phyloP scores from a whole-genome alignment of 1,140 invertebrate genomes.

The Campodea augens region DNA sequence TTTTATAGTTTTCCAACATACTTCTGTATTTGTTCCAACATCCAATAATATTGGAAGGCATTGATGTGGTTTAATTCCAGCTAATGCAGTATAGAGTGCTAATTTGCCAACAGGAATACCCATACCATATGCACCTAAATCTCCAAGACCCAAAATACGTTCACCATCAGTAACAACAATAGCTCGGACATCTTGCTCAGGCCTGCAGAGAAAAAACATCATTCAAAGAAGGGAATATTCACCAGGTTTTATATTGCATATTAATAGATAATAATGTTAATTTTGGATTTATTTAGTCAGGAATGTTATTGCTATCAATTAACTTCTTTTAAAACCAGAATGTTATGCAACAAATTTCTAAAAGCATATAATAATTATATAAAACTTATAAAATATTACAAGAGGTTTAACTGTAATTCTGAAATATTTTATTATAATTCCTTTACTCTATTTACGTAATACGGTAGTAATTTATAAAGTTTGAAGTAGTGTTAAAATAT shows the following conservation, averaged over 20 bases:
- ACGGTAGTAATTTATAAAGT: no score
- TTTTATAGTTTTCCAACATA: conserved; percentile 19
- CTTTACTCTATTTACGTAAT: no score
- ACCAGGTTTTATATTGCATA: background rate
- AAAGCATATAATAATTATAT: background rate
- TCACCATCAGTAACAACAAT: conserved; percentile 93
- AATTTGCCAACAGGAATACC: conserved; percentile 91
- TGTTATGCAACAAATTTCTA: background rate
- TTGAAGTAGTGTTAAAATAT: no score
- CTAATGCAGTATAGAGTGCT: conserved; percentile 77
- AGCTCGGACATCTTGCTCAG: conserved; percentile 75
- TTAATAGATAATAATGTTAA: background rate
- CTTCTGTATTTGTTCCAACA: conserved; percentile 80
- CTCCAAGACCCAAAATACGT: conserved; percentile 79
- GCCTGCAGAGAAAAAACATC: conserved; percentile 34
- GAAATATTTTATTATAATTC: no score
- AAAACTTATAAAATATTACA: no score
- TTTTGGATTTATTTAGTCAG: background rate
- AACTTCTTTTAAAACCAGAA: background rate
- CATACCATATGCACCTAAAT: conserved; percentile 87
- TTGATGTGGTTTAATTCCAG: conserved; percentile 81
- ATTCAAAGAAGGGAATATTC: background rate
- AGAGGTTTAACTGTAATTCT: no score
- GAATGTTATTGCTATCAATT: background rate
- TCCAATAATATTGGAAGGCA: conserved; percentile 82